Percentiles rank a stretch among this genome's conserved stretches.
phyloP scores from a whole-genome alignment of 2,888 invertebrate species.

The Macrophya annulata region DNA sequence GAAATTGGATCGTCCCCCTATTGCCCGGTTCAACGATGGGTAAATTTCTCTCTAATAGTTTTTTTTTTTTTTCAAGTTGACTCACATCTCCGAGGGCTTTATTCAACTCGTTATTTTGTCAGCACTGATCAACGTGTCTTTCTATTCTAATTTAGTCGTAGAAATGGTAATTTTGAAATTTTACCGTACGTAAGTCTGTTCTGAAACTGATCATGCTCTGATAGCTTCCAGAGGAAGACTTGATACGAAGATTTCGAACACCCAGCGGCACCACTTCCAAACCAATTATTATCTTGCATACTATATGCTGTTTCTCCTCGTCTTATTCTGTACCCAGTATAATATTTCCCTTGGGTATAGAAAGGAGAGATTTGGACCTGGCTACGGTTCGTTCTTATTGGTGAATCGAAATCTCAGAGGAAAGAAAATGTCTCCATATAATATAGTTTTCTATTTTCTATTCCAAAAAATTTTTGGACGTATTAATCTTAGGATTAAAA shows the following conservation, averaged over 20 bases:
- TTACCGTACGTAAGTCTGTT: background rate
- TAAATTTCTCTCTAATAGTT: constrained; percentile 21
- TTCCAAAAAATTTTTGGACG: background rate
- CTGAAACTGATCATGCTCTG: background rate
- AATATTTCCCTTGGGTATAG: constrained; percentile 9
- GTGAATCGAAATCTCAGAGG: background rate
- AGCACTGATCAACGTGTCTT: background rate
- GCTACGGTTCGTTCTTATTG: background rate
- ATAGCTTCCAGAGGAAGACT: constrained; percentile 1
- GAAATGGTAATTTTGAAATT: background rate
- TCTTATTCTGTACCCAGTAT: constrained; percentile 20
- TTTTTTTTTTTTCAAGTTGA: background rate
- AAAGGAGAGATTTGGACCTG: constrained; percentile 1
- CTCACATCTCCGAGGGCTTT: background rate
- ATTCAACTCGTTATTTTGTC: background rate
- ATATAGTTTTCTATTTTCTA: background rate
- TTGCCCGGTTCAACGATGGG: background rate
- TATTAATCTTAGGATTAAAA: background rate
- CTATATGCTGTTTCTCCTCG: background rate
- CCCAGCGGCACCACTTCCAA: background rate
- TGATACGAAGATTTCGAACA: background rate
- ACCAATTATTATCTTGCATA: constrained; percentile 41
- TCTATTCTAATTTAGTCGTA: background rate
- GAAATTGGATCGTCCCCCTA: constrained; percentile 26
- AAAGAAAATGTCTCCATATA: background rate